Percentiles rank a stretch among this genome's conserved stretches.
Evolutionary conservation across 2,888 invertebrate genomes (phyloP).

Genomic region (Allolobophora icterica): DNA sequence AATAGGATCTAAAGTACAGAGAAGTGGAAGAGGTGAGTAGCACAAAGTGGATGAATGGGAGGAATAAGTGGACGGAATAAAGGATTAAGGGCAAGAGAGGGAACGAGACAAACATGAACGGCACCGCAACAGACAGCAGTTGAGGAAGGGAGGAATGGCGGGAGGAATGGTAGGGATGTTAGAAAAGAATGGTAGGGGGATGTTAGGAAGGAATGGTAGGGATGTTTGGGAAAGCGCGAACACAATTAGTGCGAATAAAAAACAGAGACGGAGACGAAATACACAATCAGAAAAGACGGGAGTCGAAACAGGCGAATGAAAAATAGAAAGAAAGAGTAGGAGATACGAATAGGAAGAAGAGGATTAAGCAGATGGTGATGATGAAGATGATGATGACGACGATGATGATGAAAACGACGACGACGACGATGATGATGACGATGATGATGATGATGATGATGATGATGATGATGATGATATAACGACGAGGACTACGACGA

Average conservation of each 20-base stretch:
- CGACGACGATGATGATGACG: slow-evolving; percentile 27
- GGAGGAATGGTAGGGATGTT: no score
- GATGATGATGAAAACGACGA: slow-evolving; percentile 29
- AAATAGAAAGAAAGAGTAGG: background rate
- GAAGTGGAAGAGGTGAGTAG: slow-evolving; percentile 3
- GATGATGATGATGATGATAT: slow-evolving; percentile 32
- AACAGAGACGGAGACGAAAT: background rate
- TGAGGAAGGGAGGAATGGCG: background rate
- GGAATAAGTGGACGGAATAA: background rate
- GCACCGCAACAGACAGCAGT: background rate
- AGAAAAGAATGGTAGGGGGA: background rate
- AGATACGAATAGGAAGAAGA: background rate
- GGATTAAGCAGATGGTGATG: background rate
- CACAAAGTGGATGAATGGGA: background rate
- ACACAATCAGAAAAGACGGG: background rate
- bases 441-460: slow-evolving; percentile 32
- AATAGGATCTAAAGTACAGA: background rate
- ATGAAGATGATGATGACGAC: slow-evolving; percentile 35
- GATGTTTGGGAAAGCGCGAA: background rate
- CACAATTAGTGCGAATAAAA: background rate
- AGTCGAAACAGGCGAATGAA: background rate
- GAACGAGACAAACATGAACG: background rate
- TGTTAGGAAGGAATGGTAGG: background rate
- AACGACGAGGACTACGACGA: slow-evolving; percentile 28
- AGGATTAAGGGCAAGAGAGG: background rate